Base-by-base conservation (phyloP, 2,113 vertebrate species). In the Chrysochloris asiatica region DNA sequence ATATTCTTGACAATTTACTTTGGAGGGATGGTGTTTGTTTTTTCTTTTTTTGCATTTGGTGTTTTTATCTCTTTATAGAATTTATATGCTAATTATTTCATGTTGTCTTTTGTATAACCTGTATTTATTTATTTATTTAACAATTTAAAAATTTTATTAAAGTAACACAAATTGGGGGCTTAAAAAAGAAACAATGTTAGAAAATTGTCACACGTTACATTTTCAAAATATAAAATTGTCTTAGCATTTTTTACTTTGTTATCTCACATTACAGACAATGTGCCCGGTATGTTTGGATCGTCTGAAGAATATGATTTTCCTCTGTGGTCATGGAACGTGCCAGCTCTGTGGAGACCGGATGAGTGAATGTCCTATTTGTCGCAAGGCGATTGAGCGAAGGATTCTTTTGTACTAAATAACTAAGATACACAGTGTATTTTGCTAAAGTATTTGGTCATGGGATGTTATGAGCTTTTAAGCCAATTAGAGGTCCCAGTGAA, bases 261-360 rank as follows among this genome's bases (percentile, higher is more conserved):
- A 41, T 96, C 14, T 96, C 83, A 4, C 69, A 50, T 94, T 98
- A 3, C 98, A 99, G 99, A 99, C 99, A 0, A 99, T 99, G 99
- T 99, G 99, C 93, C 99, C 99, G 26, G 99, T 99, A 61, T 99
- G 99, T 95, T 92, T 99, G 98, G 99, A 99, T 96, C 98, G 99
- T n/a, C 98, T 99, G 95, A 99, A 99, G 98, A 99, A 99, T 93
- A 99, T 99, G 99, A 99, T 99, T 97, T 99, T 99, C 96, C 99
- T 99, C 97, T 99, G 99, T 90, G 99, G 99, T 95, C 99, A 99
- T 0, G 99, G 99, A 83, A 99, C 99, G 0, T 99, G 99, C 94
- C 99, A 99, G 90, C 99, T 99, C 41, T 99, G 99, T 13, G 99
- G 99, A 83, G 99, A 99, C 97, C 97, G 99, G 80, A 99, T 99